phyloP scores from a whole-genome alignment of 2,888 invertebrate genomes.

The Allacma fusca region DNA sequence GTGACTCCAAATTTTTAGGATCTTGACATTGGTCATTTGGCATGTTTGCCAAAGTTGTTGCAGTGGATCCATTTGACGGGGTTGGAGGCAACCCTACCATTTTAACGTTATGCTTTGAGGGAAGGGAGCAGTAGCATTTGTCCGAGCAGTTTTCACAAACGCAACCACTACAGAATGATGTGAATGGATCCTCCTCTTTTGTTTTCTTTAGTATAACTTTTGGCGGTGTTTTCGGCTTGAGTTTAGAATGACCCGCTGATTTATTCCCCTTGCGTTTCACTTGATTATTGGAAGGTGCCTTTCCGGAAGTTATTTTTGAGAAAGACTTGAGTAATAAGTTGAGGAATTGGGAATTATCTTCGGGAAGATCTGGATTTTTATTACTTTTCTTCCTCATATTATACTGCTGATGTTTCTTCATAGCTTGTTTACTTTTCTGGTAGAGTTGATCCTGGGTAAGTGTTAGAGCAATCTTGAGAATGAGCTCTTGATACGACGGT shows the following conservation, averaged over 20 bases:
- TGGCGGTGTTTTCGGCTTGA: conserved; percentile 11
- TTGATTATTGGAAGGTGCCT: not conserved
- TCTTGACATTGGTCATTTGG: not conserved
- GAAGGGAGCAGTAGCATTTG: conserved; percentile 83
- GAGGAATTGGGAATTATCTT: conserved; percentile 60
- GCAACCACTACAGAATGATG: conserved; percentile 78
- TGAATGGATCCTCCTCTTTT: conserved; percentile 55
- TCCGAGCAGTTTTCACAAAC: conserved; percentile 77
- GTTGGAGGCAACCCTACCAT: conserved; percentile 41
- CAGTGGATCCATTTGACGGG: not conserved
- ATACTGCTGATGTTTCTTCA: conserved; percentile 76
- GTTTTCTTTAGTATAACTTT: conserved; percentile 45
- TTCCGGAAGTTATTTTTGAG: conserved; percentile 54
- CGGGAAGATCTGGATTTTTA: conserved; percentile 45
- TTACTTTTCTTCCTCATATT: conserved; percentile 48
- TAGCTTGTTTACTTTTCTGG: conserved; percentile 86
- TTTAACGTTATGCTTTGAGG: conserved; percentile 62
- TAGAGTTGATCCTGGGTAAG: conserved; percentile 91
- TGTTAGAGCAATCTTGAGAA: conserved; percentile 85
- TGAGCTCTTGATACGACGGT: conserved; percentile 88
- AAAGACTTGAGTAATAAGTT: conserved; percentile 60
- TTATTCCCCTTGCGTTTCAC: not conserved
- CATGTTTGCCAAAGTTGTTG: not conserved
- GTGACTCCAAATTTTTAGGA: conserved; percentile 1
- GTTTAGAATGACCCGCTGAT: not conserved